A percentile compares a stretch with the other conserved stretches of the same genome.
phyloP scores from a whole-genome alignment of 2,888 invertebrate species.

The Heteromyza rotundicornis region DNA sequence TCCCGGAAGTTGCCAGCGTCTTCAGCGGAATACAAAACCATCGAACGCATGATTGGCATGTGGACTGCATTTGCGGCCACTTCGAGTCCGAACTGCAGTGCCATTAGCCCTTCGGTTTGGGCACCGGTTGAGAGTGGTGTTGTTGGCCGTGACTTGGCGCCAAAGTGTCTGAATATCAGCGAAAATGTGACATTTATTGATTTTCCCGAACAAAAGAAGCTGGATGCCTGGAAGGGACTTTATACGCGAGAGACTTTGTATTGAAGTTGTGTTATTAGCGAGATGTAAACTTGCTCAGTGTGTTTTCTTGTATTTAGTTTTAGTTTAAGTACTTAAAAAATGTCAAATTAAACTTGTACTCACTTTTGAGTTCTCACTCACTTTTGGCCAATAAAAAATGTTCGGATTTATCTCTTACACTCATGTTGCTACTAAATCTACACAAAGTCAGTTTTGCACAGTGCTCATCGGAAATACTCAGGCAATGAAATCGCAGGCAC shows the following conservation, averaged over 20 bases:
- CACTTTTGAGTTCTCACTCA: too few species aligned
- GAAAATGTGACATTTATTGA: conserved; percentile 42
- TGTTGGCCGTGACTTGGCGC: too few species aligned
- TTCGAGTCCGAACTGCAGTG: conserved; percentile 53
- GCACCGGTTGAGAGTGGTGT: conserved; percentile 31
- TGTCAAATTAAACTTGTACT: too few species aligned
- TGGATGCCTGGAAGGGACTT: conserved; percentile 52
- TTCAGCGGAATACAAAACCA: conserved; percentile 49
- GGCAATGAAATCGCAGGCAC: too few species aligned
- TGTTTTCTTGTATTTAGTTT: too few species aligned
- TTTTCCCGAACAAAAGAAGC: conserved; percentile 50
- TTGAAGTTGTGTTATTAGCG: conserved; percentile 15
- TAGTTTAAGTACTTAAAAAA: too few species aligned
- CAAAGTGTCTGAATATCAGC: conserved; percentile 49
- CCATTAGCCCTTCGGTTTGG: conserved; percentile 43
- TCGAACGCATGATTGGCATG: conserved; percentile 57
- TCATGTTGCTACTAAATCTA: too few species aligned
- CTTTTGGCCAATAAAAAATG: too few species aligned
- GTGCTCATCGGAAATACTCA: too few species aligned
- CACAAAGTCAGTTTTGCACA: too few species aligned
- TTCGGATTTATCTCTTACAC: too few species aligned
- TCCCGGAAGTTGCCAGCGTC: conserved; percentile 39
- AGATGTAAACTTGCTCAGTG: too few species aligned
- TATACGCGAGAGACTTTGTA: conserved; percentile 37
- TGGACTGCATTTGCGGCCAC: conserved; percentile 55